Conservation (phyloP, 2,113 vertebrate genomes). For the Thomomys bottae region DNA sequence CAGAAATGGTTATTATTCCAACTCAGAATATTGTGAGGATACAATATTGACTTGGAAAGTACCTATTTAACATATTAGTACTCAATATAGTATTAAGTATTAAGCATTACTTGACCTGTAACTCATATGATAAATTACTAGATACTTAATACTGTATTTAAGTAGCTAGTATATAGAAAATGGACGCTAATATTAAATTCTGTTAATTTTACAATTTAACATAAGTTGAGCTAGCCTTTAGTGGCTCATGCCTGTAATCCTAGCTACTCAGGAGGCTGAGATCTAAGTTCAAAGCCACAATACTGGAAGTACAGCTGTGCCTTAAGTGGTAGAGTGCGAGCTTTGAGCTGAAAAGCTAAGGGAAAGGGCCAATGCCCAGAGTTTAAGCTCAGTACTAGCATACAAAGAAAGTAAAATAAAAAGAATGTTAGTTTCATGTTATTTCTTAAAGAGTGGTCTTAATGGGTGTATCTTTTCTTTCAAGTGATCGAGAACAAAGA, state of each 20-base stretch:
- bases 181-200: background rate
- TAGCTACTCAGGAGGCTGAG: no score
- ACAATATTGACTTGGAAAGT: background rate
- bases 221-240: background rate
- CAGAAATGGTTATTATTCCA: background rate
- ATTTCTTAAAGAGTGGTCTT: background rate
- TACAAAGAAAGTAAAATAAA: background rate
- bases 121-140: no score
- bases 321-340: no score
- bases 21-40: background rate
- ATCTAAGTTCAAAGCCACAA: no score
- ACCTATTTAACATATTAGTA: background rate
- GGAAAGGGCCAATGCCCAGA: no score
- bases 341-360: no score
- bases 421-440: background rate
- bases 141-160: no score
- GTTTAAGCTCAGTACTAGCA: no score
- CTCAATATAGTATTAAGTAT: no score
- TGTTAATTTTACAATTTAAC: background rate
- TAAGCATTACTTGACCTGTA: no score
- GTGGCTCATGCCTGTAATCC: no score
- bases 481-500: conserved; percentile 93
- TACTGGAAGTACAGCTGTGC: no score
- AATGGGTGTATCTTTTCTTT: conserved; percentile 31
- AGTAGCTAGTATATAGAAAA: background rate